Conservation (phyloP, 2,113 vertebrate genomes). For the Hemiprocne comata region DNA sequence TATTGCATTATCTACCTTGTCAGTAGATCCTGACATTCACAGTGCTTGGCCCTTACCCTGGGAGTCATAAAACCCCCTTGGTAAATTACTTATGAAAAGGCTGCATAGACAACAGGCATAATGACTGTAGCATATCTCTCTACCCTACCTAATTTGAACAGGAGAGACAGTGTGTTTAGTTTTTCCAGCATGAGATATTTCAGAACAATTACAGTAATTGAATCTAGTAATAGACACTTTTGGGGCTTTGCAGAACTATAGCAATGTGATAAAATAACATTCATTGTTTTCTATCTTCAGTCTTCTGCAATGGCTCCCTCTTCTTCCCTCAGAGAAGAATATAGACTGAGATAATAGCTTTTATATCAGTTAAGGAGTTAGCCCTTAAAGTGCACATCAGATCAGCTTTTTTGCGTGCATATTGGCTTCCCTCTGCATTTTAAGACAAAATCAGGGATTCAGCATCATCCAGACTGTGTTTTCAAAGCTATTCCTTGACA, state of each 20-base stretch:
- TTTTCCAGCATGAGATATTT: not conserved
- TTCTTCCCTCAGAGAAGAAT: not conserved
- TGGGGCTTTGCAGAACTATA: not conserved
- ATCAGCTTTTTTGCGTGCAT: not conserved
- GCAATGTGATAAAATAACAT: not conserved
- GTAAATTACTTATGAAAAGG: conserved; percentile 10
- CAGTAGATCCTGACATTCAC: conserved; percentile 25
- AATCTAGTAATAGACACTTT: not conserved
- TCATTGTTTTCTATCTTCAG: not conserved
- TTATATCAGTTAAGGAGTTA: not conserved
- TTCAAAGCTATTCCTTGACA: not conserved
- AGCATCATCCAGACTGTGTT: not conserved
- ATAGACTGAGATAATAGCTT: not conserved
- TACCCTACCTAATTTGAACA: not conserved
- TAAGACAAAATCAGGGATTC: not conserved
- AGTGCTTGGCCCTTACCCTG: not conserved
- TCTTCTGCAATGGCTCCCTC: not conserved
- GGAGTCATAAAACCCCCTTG: not conserved
- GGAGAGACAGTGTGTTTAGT: not conserved
- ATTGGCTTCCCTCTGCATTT: not conserved
- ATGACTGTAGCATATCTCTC: not conserved
- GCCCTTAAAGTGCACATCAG: not conserved
- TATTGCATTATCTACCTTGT: conserved; percentile 14
- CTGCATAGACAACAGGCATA: not conserved
- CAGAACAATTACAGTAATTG: not conserved